Percentiles rank a stretch among this genome's conserved stretches.
These are phyloP conservation scores for Rhingia campestris DNA, from an alignment of 2,888 invertebrate species.

Conservation along the genomic window DNA sequence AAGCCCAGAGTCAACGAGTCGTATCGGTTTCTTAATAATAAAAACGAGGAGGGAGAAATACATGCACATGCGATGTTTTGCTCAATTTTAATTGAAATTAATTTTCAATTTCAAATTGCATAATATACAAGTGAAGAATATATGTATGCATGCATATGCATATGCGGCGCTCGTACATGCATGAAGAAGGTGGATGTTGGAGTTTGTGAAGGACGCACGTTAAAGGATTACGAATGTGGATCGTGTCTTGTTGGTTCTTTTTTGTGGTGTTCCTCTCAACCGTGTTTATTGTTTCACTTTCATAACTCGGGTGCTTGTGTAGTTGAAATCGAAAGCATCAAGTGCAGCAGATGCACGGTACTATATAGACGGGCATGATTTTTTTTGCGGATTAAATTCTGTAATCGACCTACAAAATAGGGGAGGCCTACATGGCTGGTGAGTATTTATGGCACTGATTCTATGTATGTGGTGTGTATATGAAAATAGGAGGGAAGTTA, in stretches of 20 bases:
- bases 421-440: conserved; percentile 13
- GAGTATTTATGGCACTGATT: no score
- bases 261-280: conserved; percentile 20
- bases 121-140: conserved; percentile 48
- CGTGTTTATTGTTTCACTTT: conserved; percentile 56
- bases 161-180: not conserved
- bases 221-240: conserved; percentile 48
- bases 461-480: no score
- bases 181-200: not conserved
- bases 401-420: conserved; percentile 27
- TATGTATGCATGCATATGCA: not conserved
- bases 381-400: conserved; percentile 16
- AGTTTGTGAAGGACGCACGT: conserved; percentile 9
- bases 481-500: no score
- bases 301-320: conserved; percentile 37
- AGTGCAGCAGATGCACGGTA: not conserved
- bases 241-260: conserved; percentile 28
- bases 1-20: conserved; percentile 60
- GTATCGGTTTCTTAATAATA: conserved; percentile 61
- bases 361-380: conserved; percentile 13
- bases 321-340: conserved; percentile 54
- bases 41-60: conserved; percentile 2
- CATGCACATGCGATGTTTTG: conserved; percentile 59
- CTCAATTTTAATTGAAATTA: conserved; percentile 71
- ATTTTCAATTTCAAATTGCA: conserved; percentile 70